Evolutionary conservation across 1,140 invertebrate species (phyloP).

Genomic region (Lucilia sericata): DNA sequence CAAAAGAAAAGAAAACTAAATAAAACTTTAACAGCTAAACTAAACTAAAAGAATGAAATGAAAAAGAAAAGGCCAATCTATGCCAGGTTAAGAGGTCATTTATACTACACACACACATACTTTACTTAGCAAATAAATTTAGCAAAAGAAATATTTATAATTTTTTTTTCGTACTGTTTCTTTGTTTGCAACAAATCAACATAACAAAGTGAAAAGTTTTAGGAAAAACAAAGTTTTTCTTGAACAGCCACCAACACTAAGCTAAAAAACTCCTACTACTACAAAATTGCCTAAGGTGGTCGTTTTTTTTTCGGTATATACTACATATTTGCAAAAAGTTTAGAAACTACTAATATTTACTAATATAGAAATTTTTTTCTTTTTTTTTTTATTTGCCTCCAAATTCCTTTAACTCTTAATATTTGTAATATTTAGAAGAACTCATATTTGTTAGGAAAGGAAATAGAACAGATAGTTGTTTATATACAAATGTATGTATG

Average conservation of each 20-base stretch:
- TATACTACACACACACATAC: neutral
- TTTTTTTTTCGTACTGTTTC: neutral
- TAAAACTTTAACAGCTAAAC: neutral
- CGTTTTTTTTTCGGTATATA: neutral
- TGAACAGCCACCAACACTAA: neutral
- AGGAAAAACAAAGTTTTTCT: slow-evolving; percentile 11
- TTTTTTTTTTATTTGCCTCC: neutral
- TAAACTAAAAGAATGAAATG: neutral
- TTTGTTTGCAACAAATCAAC: slow-evolving; percentile 2
- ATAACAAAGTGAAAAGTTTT: slow-evolving; percentile 12
- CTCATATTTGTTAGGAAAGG: too few relatives aligned
- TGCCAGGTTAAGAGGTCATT: slow-evolving; percentile 15
- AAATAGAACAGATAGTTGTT: neutral
- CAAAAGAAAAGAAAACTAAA: neutral
- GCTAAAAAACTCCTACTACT: too few relatives aligned
- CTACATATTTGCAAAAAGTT: too few relatives aligned
- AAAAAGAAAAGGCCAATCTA: slow-evolving; percentile 4
- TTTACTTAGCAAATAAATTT: too few relatives aligned
- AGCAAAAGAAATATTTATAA: too few relatives aligned
- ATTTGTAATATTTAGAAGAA: neutral
- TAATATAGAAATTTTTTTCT: too few relatives aligned
- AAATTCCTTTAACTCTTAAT: slow-evolving; percentile 5
- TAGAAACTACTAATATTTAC: too few relatives aligned
- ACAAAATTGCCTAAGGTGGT: neutral
- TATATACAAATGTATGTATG: too few relatives aligned